phyloP scores from a whole-genome alignment of 2,888 invertebrate genomes.

The Epirrhoe tristata region DNA sequence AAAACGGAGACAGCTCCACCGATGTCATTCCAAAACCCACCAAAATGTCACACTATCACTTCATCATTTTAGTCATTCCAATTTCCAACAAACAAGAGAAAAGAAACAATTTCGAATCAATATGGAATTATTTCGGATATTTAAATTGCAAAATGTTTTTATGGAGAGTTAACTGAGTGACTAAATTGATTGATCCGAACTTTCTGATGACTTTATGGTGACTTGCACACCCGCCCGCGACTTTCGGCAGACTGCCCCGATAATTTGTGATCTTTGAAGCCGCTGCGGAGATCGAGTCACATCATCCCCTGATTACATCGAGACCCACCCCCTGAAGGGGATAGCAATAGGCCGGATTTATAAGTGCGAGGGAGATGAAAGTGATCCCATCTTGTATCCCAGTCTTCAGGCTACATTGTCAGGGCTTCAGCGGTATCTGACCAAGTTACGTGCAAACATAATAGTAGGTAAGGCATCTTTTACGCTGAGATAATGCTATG shows the following conservation, averaged over 20 bases:
- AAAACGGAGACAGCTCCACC: conserved; percentile 84
- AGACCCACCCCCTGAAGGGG: conserved; percentile 81
- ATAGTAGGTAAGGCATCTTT: conserved; percentile 48
- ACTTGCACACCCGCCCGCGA: conserved; percentile 79
- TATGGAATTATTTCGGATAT: too few relatives aligned
- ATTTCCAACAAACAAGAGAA: background rate
- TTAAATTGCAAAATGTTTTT: too few relatives aligned
- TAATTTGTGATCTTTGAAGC: conserved; percentile 85
- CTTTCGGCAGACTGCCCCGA: conserved; percentile 84
- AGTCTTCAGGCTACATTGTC: conserved; percentile 85
- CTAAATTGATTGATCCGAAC: conserved; percentile 50
- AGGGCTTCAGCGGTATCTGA: conserved; percentile 74
- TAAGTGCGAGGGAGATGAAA: conserved; percentile 64
- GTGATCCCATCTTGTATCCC: conserved; percentile 88
- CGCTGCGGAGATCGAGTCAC: conserved; percentile 83
- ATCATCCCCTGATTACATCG: conserved; percentile 85
- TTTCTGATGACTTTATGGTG: conserved; percentile 68
- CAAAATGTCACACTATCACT: conserved; percentile 33
- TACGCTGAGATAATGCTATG: conserved; percentile 13
- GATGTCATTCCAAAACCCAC: conserved; percentile 46
- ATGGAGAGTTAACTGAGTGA: background rate
- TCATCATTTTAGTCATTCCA: conserved; percentile 21
- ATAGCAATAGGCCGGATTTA: conserved; percentile 45
- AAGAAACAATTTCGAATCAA: too few relatives aligned
- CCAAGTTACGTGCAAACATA: conserved; percentile 71